phyloP scores from a whole-genome alignment of 37 sponge, comb jelly and placozoan genomes.

The Dysidea cf. avara region DNA sequence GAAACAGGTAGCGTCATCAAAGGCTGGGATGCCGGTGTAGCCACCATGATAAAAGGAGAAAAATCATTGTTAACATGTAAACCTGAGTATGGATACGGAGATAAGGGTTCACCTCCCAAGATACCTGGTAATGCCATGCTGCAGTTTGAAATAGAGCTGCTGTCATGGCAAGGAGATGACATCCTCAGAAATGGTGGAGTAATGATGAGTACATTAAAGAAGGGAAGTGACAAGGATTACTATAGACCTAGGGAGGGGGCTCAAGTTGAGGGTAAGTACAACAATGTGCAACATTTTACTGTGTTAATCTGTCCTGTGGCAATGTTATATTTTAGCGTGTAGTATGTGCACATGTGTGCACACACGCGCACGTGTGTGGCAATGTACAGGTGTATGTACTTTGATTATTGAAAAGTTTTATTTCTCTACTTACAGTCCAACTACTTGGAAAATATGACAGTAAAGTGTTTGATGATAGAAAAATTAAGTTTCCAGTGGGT shows the following conservation, averaged over 20 bases:
- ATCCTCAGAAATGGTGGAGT: slow-evolving; percentile 82
- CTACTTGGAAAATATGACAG: slow-evolving; percentile 61
- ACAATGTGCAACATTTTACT: too few relatives aligned
- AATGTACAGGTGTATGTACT: too few relatives aligned
- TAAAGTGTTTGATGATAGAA: slow-evolving; percentile 69
- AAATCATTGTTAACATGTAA: slow-evolving; percentile 80
- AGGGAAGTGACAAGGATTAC: slow-evolving; percentile 69
- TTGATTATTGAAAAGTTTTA: too few relatives aligned
- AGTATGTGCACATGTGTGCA: too few relatives aligned
- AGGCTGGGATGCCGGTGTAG: slow-evolving; percentile 95
- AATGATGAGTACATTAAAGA: slow-evolving; percentile 33
- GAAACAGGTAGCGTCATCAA: too few relatives aligned
- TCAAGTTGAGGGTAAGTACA: slow-evolving; percentile 49
- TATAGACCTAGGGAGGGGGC: slow-evolving; percentile 78
- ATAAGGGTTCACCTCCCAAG: slow-evolving; percentile 78
- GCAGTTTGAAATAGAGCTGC: slow-evolving; percentile 92
- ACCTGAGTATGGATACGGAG: slow-evolving; percentile 94
- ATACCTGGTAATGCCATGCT: slow-evolving; percentile 90
- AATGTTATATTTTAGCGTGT: too few relatives aligned
- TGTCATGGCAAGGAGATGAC: slow-evolving; percentile 78
- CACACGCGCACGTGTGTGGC: too few relatives aligned
- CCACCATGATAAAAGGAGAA: slow-evolving; percentile 90
- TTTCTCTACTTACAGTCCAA: slow-evolving; percentile 46
- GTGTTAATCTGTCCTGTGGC: too few relatives aligned
- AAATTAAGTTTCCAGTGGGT: slow-evolving; percentile 79